A percentile compares a stretch with the other conserved stretches of the same genome.
Conservation (phyloP, 2,113 vertebrate genomes). For the Sorex fumeus region DNA sequence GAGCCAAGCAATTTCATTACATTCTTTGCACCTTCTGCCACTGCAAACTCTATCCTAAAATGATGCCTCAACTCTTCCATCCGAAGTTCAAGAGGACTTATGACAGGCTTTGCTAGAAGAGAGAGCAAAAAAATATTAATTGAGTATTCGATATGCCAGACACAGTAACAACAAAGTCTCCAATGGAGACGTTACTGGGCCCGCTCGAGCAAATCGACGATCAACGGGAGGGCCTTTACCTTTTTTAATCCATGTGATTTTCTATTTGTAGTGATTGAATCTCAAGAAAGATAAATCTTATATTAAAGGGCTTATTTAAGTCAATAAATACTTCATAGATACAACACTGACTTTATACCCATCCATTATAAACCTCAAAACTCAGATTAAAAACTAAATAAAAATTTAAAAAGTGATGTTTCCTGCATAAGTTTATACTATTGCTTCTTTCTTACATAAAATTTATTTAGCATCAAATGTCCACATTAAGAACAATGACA, state of each 20-base stretch:
- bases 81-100: constrained; percentile 98
- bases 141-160: too few species aligned
- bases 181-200: too few species aligned
- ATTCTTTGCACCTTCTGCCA: constrained; percentile 99
- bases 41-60: constrained; percentile 98
- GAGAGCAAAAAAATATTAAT: constrained; percentile 68
- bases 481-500: constrained; percentile 64
- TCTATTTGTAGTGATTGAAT: constrained; percentile 51
- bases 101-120: constrained; percentile 94
- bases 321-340: constrained; percentile 50
- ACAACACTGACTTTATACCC: constrained; percentile 27
- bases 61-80: constrained; percentile 99
- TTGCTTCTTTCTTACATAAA: not conserved
- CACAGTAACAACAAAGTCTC: too few species aligned
- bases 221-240: too few species aligned
- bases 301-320: constrained; percentile 14
- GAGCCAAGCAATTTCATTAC: constrained; percentile 99
- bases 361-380: constrained; percentile 55
- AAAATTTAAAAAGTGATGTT: not conserved
- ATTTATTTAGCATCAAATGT: constrained; percentile 30
- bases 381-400: not conserved
- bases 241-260: constrained; percentile 71
- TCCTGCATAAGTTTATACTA: constrained; percentile 49
- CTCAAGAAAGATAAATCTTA: constrained; percentile 52
- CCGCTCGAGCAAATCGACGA: too few species aligned